Evolutionary conservation across 1,140 invertebrate species (phyloP).

Genomic region (Drosophila equinoxialis): DNA sequence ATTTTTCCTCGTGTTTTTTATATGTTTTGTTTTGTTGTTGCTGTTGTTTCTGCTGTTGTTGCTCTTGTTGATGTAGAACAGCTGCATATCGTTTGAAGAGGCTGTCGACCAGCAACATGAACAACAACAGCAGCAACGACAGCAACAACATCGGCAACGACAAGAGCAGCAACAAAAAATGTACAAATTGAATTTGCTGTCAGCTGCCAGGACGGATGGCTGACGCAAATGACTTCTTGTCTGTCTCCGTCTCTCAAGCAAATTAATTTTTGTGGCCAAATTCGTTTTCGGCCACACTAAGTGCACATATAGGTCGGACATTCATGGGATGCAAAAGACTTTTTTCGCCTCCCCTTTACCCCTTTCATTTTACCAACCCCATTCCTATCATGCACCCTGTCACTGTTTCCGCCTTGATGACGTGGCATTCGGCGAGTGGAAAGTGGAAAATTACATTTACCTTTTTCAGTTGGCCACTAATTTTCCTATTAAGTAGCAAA

Average conservation of each 20-base stretch:
- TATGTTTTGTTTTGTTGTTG: not conserved
- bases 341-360: not conserved
- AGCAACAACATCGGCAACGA: constrained; percentile 37
- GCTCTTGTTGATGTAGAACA: constrained; percentile 59
- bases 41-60: constrained; percentile 20
- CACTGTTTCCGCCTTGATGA: constrained; percentile 24
- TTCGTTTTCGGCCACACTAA: constrained; percentile 51
- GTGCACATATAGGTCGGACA: constrained; percentile 42
- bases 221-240: constrained; percentile 75
- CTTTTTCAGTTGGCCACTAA: constrained; percentile 45
- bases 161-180: constrained; percentile 55
- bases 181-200: constrained; percentile 78
- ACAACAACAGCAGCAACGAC: constrained; percentile 41
- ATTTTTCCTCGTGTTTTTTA: not conserved
- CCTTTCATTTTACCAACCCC: not conserved
- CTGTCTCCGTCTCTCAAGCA: constrained; percentile 38
- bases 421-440: constrained; percentile 26
- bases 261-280: constrained; percentile 67
- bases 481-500: constrained; percentile 44
- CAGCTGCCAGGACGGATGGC: constrained; percentile 73
- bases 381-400: not conserved
- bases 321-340: constrained; percentile 37
- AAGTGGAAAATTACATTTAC: constrained; percentile 40
- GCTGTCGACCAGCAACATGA: constrained; percentile 4
- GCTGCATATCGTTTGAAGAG: constrained; percentile 60